Evolutionary conservation across 2,113 vertebrate genomes (phyloP).

Genomic region (Sinocyclocheilus rhinocerous): DNA sequence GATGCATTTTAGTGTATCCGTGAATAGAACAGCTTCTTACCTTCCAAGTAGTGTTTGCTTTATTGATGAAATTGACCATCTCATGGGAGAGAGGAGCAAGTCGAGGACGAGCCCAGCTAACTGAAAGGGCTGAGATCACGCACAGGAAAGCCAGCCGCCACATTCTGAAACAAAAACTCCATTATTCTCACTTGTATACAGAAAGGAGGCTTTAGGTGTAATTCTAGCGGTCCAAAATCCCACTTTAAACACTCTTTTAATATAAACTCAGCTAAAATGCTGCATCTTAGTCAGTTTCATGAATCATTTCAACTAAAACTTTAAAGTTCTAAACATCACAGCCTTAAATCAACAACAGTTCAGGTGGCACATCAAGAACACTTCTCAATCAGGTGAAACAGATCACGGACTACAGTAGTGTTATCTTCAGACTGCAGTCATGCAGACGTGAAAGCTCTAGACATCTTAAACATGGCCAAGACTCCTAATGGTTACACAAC

Average conservation of each 20-base stretch:
- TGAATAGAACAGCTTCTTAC: conserved; percentile 65
- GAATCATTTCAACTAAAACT: background rate
- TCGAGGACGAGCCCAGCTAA: conserved; percentile 69
- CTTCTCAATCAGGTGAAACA: background rate
- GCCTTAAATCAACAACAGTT: background rate
- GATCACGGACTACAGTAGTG: background rate
- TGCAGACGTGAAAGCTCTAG: background rate
- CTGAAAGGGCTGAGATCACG: conserved; percentile 71
- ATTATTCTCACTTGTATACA: background rate
- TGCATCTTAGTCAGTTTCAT: background rate
- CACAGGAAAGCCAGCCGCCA: conserved; percentile 73
- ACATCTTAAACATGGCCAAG: background rate
- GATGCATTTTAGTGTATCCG: background rate
- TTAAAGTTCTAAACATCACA: too few species aligned
- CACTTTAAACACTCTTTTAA: background rate
- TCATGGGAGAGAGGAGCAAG: conserved; percentile 80
- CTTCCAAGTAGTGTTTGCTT: conserved; percentile 90
- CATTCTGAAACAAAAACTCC: conserved; percentile 74
- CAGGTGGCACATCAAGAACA: background rate
- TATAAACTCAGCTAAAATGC: background rate
- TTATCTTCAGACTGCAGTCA: conserved; percentile 1
- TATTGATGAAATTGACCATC: conserved; percentile 89
- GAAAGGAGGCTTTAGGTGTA: background rate
- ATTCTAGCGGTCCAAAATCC: background rate
- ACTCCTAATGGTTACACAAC: background rate